Percentiles rank a stretch among this genome's conserved stretches.
Conservation (phyloP, 1,140 invertebrate genomes). For the Pogonomyrmex barbatus region DNA sequence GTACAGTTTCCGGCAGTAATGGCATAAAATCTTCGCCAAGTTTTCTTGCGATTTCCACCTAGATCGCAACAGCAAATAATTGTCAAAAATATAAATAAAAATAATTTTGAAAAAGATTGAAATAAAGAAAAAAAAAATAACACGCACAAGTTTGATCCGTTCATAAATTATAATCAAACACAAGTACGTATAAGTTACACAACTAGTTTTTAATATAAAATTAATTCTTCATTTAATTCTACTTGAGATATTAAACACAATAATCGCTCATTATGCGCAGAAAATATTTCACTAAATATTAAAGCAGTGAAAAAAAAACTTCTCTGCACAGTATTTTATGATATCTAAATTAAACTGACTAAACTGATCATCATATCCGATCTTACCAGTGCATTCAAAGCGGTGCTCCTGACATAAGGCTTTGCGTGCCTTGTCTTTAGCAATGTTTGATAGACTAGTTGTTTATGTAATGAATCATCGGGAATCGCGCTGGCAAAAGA, state of each 20-base stretch:
- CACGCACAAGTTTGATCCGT: background rate
- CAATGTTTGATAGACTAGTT: constrained; percentile 95
- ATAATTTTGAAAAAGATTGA: constrained; percentile 31
- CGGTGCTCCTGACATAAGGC: constrained; percentile 84
- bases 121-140: constrained; percentile 15
- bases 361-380: background rate
- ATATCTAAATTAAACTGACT: background rate
- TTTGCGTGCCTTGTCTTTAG: constrained; percentile 93
- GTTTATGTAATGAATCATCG: constrained; percentile 95
- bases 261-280: background rate
- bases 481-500: constrained; percentile 92
- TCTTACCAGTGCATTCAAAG: constrained; percentile 80
- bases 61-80: constrained; percentile 66
- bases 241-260: background rate
- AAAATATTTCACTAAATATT: background rate
- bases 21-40: constrained; percentile 93
- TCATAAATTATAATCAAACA: background rate
- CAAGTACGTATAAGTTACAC: background rate
- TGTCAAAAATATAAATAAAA: constrained; percentile 26
- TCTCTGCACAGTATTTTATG: constrained; percentile 32
- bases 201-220: background rate
- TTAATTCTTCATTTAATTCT: constrained; percentile 6
- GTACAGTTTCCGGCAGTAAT: constrained; percentile 93
- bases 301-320: constrained; percentile 36
- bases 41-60: constrained; percentile 91